Evolutionary conservation across 2,888 invertebrate genomes (phyloP), one percentile per base, ranked within the genome.

Genomic region (Drosophila mettleri): DNA sequence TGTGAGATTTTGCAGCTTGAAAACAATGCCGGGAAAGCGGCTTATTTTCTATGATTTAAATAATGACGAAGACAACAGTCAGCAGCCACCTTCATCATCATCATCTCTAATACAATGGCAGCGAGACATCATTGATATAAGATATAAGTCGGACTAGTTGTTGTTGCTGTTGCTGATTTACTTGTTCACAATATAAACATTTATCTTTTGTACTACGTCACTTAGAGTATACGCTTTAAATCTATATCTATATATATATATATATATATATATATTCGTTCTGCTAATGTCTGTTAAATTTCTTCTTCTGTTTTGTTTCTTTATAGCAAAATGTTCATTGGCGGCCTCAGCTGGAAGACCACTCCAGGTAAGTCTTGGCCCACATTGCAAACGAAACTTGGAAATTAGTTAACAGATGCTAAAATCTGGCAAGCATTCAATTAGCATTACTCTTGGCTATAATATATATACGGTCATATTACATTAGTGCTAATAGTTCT

Each of bases 301-400:
- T 12, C 12, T 33, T 41, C 54, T 22, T 36, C 29, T 57, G 43
- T 67, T 52, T 46, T 59, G 20, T 59, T 24, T 71, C 57, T 24
- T 97, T 97, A 91, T 96, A 99, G 99, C 94, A 99, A 99, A 97
- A 99, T 99, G 98, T 99, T 99, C 95, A 98, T 99, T 94, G 99
- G 99, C 92, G 99, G 99, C 92, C 96, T 99, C 93, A 98, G 98
- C 94, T 99, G 99, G 99, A 99, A 99, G 95, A 99, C 99, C 93
- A 98, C 98, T 95, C 98, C 98, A 96, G 98, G 98, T 99, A 95
- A 94, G 95, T 80, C 92, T 55, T 61, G 60, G 22, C 57, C 31
- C 64, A 59, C 60, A 36, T 64, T 43, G 22, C 29, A 22, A 22
- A 10, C 52, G 53, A 60, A 69, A 33, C 41, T 18, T 16, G 39